Evolutionary conservation across 2,113 vertebrate genomes (phyloP), one percentile per base, ranked within the genome.

Genomic region (Synodontis membranacea): DNA sequence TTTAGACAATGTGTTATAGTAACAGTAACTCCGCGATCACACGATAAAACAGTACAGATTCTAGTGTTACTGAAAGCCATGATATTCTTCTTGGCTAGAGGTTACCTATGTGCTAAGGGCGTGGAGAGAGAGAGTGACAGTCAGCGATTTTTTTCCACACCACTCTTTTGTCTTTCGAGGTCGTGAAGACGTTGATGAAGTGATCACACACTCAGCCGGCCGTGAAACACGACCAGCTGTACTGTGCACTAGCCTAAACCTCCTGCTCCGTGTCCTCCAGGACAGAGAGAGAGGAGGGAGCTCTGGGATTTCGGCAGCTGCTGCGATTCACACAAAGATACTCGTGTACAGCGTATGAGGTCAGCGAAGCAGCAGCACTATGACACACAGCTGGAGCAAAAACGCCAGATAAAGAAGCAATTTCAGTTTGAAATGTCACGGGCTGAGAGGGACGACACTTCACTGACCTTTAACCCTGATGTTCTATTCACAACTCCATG

Each of bases 241-340:
- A 80, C 60, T 58, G 72, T 68, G 21, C 83, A 58, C 34, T 86
- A 70, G 85, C 84, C 54, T 54, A 70, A 84, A 80, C 78, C 75
- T 84, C 88, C 82, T 81, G 25, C 66, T 81, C 70, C 0, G 37
- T 7, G 50, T 72, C 68, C 75, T 80, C 48, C 52, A 58, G 52
- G 66, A 66, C 66, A 87, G 37, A 78, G 39, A 54, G 48, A 72
- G 37, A 5, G 50, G 75, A 81, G 44, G 62, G 42, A 79, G 82
- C 50, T 80, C 84, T 39, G 86, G 86, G 85, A 80, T 85, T 83
- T 80, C 75, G 44, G 76, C 85, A 88, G 80, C 90, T 87, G 88
- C 68, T 84, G 62, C 48, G 84, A 85, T 44, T 4, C 50, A 88
- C 74, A 91, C 90, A 91, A 89, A 89, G 83, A 62, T 86, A 84